phyloP scores from a whole-genome alignment of 2,888 invertebrate genomes.

The Callosobruchus maculatus region DNA sequence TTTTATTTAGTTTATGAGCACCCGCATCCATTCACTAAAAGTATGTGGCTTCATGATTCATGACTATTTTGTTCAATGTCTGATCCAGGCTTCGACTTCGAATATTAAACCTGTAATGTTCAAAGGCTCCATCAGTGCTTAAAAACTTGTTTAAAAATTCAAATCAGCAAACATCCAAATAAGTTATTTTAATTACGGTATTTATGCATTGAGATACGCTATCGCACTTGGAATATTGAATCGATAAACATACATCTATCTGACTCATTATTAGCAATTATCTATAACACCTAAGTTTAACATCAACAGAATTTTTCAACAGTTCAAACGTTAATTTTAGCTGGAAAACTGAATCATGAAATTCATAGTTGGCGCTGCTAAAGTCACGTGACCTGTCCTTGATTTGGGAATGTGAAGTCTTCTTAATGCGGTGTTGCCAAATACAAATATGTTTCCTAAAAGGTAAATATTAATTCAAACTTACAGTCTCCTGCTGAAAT shows the following conservation, averaged over 20 bases:
- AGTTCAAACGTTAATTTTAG: constrained; percentile 5
- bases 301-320: not conserved
- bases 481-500: too few species aligned
- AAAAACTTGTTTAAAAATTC: not conserved
- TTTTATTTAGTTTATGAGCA: too few species aligned
- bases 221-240: not conserved
- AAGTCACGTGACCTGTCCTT: constrained; percentile 36
- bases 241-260: not conserved
- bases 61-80: too few species aligned
- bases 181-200: not conserved
- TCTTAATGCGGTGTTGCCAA: constrained; percentile 3
- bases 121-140: too few species aligned
- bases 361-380: constrained; percentile 33
- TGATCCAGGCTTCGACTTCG: too few species aligned
- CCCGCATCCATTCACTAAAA: too few species aligned
- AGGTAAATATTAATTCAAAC: too few species aligned
- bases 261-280: not conserved
- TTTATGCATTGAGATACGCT: not conserved
- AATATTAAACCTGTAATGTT: too few species aligned
- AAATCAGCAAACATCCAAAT: not conserved
- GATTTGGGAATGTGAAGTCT: constrained; percentile 24
- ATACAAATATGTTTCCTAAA: not conserved
- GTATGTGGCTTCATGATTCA: not conserved
- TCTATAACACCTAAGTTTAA: not conserved
- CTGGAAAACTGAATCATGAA: constrained; percentile 11